A percentile compares a stretch with the other conserved stretches of the same genome.
Evolutionary conservation across 2,113 vertebrate species (phyloP).

Genomic region (western clawed frog (Xenopus tropicalis)): UCB_Xtro_10.0 CM004444.2:88004501-88005000

Average conservation of each 20-base stretch:
- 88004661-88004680: slow-evolving; percentile 49
- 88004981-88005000: too few species aligned
- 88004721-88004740: slow-evolving; percentile 17
- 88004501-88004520: background rate
- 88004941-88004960: too few species aligned
- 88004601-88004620: slow-evolving; percentile 39
- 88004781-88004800: slow-evolving; percentile 51
- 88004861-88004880: slow-evolving; percentile 86
- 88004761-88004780: slow-evolving; percentile 9
- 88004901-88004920: background rate
- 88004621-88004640: slow-evolving; percentile 41
- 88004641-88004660: slow-evolving; percentile 42
- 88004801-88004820: slow-evolving; percentile 70
- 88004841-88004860: slow-evolving; percentile 75
- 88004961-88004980: too few species aligned
- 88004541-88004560: slow-evolving; percentile 14
- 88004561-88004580: slow-evolving; percentile 39
- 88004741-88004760: background rate
- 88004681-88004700: slow-evolving; percentile 45
- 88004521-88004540: background rate
- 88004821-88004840: slow-evolving; percentile 59
- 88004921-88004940: too few species aligned
- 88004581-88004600: slow-evolving; percentile 49
- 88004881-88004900: slow-evolving; percentile 65
- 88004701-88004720: slow-evolving; percentile 33